Evolutionary conservation across 2,888 invertebrate species (phyloP).

Genomic region (Noctua janthe): DNA sequence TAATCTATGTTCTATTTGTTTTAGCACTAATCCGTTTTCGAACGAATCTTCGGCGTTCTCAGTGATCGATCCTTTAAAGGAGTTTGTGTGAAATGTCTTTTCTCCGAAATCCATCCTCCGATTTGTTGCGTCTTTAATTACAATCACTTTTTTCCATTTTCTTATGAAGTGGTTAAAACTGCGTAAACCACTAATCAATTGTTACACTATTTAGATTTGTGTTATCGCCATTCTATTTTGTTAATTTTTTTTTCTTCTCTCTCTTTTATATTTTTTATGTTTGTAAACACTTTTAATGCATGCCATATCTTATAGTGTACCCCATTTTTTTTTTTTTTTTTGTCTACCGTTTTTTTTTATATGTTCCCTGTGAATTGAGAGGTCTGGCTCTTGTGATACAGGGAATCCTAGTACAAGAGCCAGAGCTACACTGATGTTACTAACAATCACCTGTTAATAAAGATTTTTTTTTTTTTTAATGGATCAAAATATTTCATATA

Average conservation of each 20-base stretch:
- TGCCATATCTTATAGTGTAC: no score
- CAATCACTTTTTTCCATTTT: constrained; percentile 10
- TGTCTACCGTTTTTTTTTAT: no score
- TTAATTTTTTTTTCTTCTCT: no score
- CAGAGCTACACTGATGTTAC: no score
- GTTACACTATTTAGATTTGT: constrained; percentile 24
- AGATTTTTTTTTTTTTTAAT: no score
- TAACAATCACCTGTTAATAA: no score
- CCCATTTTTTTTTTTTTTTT: no score
- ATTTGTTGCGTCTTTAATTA: constrained; percentile 9
- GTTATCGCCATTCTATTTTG: constrained; percentile 28
- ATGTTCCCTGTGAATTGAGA: no score
- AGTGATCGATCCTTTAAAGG: not conserved
- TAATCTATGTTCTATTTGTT: constrained; percentile 5
- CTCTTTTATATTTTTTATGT: no score
- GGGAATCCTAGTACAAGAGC: no score
- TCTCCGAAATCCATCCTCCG: constrained; percentile 4
- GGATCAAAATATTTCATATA: constrained; percentile 10
- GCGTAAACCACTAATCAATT: constrained; percentile 10
- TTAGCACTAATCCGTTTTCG: not conserved
- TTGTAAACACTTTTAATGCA: no score
- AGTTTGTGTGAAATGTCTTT: constrained; percentile 4
- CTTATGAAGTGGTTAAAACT: not conserved
- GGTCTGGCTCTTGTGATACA: no score
- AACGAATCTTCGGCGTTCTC: not conserved